phyloP scores from a whole-genome alignment of 2,888 invertebrate species.

The Argyresthia albistria region DNA sequence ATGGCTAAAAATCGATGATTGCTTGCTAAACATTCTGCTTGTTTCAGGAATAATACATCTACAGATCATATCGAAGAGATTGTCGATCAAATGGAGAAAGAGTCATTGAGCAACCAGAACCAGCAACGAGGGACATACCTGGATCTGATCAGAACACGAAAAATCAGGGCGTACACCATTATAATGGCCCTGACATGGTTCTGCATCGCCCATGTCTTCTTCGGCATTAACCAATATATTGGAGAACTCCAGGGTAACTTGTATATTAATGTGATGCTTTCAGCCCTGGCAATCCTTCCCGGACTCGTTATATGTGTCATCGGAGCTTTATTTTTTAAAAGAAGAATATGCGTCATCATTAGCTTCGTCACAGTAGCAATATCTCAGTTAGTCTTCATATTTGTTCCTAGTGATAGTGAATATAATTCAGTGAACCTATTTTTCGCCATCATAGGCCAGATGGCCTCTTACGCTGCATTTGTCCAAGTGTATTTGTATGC shows the following conservation, averaged over 20 bases:
- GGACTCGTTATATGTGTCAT: conserved; percentile 75
- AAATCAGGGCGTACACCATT: conserved; percentile 77
- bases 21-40: background rate
- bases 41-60: conserved; percentile 31
- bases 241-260: conserved; percentile 9
- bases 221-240: conserved; percentile 70
- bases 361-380: conserved; percentile 74
- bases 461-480: conserved; percentile 87
- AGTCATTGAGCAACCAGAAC: conserved; percentile 19
- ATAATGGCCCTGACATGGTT: conserved; percentile 78
- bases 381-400: conserved; percentile 73
- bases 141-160: conserved; percentile 78
- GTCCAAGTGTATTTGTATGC: conserved; percentile 89
- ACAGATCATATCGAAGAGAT: conserved; percentile 41
- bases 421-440: conserved; percentile 49
- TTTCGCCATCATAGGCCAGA: conserved; percentile 81
- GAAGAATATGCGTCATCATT: conserved; percentile 75
- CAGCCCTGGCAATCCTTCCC: conserved; percentile 74
- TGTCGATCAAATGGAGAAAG: conserved; percentile 33
- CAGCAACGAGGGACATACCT: conserved; percentile 53
- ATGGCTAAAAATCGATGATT: background rate
- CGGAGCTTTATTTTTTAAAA: conserved; percentile 76
- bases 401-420: conserved; percentile 59
- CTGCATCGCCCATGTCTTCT: conserved; percentile 79
- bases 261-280: conserved; percentile 85